Evolutionary conservation across 2,113 vertebrate genomes (phyloP).

Genomic region (Apteryx owenii): DNA sequence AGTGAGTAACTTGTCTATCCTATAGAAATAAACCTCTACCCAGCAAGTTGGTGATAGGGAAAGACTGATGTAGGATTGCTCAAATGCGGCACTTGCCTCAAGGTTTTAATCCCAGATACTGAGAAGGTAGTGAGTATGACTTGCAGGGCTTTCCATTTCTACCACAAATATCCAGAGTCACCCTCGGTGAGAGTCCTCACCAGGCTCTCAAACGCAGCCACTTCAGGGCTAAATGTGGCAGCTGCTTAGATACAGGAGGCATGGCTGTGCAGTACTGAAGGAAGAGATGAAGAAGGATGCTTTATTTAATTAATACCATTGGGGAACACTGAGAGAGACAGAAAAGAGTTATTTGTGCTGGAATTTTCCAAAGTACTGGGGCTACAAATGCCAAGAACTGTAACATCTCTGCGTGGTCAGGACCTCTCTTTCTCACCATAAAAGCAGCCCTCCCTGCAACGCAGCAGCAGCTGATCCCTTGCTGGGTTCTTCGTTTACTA

Average conservation of each 20-base stretch:
- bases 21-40: background rate
- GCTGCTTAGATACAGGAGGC: background rate
- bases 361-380: background rate
- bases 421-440: background rate
- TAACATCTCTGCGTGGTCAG: fast-evolving
- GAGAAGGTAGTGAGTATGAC: background rate
- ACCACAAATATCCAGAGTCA: background rate
- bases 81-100: background rate
- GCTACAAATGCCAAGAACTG: background rate
- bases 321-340: background rate
- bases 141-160: background rate
- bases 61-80: background rate
- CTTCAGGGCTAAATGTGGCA: background rate
- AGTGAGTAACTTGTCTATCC: background rate
- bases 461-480: background rate
- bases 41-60: background rate
- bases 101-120: background rate
- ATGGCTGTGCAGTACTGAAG: background rate
- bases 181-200: background rate
- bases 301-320: conserved; percentile 18
- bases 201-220: background rate
- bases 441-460: background rate
- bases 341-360: background rate
- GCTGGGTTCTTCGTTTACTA: background rate
- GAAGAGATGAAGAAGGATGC: background rate